phyloP scores from a whole-genome alignment of 2,113 vertebrate species.

The Amazona guildingii region DNA sequence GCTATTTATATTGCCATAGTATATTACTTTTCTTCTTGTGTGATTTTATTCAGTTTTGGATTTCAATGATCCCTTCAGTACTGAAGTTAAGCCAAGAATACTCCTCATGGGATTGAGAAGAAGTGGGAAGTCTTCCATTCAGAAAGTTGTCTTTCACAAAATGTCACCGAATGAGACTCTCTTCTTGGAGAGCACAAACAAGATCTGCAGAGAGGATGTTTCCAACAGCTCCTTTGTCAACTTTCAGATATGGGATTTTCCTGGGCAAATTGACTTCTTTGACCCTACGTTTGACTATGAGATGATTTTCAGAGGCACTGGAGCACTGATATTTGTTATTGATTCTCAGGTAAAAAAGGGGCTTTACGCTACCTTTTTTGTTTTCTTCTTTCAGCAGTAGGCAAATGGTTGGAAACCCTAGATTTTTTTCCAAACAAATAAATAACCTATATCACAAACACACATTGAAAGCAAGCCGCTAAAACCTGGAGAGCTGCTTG shows the following conservation, averaged over 20 bases:
- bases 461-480: background rate
- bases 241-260: slow-evolving; percentile 97
- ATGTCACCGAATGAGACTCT: slow-evolving; percentile 94
- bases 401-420: background rate
- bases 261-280: slow-evolving; percentile 93
- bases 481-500: background rate
- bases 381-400: background rate
- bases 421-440: background rate
- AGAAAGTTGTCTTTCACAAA: slow-evolving; percentile 96
- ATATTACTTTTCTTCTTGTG: slow-evolving; percentile 51
- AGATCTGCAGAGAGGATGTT: slow-evolving; percentile 91
- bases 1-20: background rate
- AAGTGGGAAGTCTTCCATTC: slow-evolving; percentile 94
- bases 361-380: background rate
- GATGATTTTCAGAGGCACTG: slow-evolving; percentile 94
- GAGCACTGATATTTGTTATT: slow-evolving; percentile 92
- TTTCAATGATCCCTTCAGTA: slow-evolving; percentile 86
- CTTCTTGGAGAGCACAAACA: slow-evolving; percentile 93
- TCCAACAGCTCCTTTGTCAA: slow-evolving; percentile 94
- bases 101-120: slow-evolving; percentile 91
- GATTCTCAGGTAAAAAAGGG: slow-evolving; percentile 86
- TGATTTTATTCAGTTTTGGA: slow-evolving; percentile 81
- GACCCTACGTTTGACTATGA: slow-evolving; percentile 93
- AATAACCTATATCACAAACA: background rate
- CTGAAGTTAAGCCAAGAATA: slow-evolving; percentile 93